Evolutionary conservation across 2,113 vertebrate species (phyloP), one percentile per base, ranked within the genome.

Genomic region (Solea senegalensis): DNA sequence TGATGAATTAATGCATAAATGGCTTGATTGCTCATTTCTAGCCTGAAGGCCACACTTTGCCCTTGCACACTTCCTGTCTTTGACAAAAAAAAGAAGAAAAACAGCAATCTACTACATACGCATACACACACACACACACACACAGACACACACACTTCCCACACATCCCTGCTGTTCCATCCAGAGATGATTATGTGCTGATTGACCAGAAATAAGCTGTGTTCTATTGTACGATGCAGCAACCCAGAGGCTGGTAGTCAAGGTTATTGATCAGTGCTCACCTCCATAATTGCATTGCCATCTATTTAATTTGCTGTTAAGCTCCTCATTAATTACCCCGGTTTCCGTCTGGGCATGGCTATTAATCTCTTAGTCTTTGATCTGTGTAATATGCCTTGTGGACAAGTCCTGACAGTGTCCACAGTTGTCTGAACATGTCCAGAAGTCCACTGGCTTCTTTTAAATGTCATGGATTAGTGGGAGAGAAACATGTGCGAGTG

Each of bases 191-290:
- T 70, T 81, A 63, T 72, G 43, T 48, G 44, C 73, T 69, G 66
- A 80, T 77, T 78, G 59, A 66, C 68, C 26, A 50, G 63, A 50
- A 65, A 75, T 62, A 65, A 66, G 43, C 65, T 57, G 7, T 4
- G 11, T 69, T 82, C 39, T 69, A 51, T 72, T 80, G 68, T 86
- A 71, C 73, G 72, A 65, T 70, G 81, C 72, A 56, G 55, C 62
- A 50, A 86, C 67, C 81, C 73, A 62, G 71, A 74, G 82, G 80
- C 84, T 80, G 72, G 71, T 81, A 78, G 76, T 86, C 79, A 80
- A 81, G 83, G 83, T 88, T 89, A 90, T 89, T 87, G 90, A 91
- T 91, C 88, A 80, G 72, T 60, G 69, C 62, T 88, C 83, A 85
- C 78, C 83, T 72, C 69, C 56, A 69, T 88, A 86, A 89, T 90